Conservation (phyloP, 2,797 vertebrate species). For the Oryzias sinensis region DNA sequence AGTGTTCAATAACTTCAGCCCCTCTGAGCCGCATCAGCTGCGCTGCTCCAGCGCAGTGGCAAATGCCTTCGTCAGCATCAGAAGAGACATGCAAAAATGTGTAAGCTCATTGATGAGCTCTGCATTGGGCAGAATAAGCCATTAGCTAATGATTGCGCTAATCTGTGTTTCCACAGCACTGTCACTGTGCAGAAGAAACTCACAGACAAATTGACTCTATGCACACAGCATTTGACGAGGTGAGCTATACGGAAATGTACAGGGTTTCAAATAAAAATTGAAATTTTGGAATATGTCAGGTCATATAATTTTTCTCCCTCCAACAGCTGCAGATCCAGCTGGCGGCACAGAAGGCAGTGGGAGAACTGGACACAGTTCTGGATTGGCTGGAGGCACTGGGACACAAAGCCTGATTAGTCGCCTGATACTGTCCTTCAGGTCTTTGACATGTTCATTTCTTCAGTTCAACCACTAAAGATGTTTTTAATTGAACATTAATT, state of each 20-base stretch:
- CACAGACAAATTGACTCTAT: slow-evolving; percentile 60
- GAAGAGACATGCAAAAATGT: slow-evolving; percentile 72
- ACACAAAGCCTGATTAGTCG: neutral
- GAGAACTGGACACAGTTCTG: slow-evolving; percentile 75
- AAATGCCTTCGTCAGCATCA: slow-evolving; percentile 79
- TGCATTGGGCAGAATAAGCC: neutral
- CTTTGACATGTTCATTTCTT: neutral
- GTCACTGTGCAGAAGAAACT: slow-evolving; percentile 71
- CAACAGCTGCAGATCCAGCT: slow-evolving; percentile 49
- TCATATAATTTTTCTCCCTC: neutral
- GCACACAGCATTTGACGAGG: slow-evolving; percentile 66
- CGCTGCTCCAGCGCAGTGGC: slow-evolving; percentile 75
- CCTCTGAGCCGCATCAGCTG: slow-evolving; percentile 57
- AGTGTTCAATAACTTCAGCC: slow-evolving; percentile 72
- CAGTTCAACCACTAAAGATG: slow-evolving; percentile 29
- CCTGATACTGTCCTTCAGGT: neutral
- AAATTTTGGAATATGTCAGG: neutral
- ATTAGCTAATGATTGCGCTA: neutral
- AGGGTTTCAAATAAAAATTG: neutral
- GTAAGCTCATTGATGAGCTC: slow-evolving; percentile 59
- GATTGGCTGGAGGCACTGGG: slow-evolving; percentile 70
- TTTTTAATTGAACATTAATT: slow-evolving; percentile 38
- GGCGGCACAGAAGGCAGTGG: slow-evolving; percentile 73
- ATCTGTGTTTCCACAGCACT: slow-evolving; percentile 55
- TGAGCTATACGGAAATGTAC: neutral